phyloP scores from a whole-genome alignment of 64 coral and sea anemone species.

The Dendronephthya gigantea region DNA sequence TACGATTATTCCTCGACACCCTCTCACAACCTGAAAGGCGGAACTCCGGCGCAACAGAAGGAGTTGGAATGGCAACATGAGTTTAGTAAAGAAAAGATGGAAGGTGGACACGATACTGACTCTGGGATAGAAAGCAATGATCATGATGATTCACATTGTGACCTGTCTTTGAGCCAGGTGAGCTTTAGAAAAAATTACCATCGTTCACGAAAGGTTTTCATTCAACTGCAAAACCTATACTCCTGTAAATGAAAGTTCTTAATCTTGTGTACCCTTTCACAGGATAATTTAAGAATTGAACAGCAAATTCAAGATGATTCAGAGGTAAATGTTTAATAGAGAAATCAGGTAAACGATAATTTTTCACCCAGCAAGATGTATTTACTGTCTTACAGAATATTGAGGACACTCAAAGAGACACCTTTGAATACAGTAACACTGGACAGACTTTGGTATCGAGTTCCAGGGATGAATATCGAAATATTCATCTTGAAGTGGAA shows the following conservation, averaged over 20 bases:
- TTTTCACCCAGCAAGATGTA: not conserved
- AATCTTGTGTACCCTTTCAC: too few species aligned
- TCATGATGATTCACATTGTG: conserved; percentile 4
- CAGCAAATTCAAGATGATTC: too few species aligned
- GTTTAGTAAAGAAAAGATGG: not conserved
- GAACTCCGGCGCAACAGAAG: not conserved
- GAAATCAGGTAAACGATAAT: not conserved
- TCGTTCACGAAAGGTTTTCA: too few species aligned
- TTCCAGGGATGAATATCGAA: not conserved
- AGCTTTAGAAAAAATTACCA: not conserved
- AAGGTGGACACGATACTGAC: not conserved
- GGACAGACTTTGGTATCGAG: not conserved
- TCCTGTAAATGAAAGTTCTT: too few species aligned
- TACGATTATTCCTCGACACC: conserved; percentile 5
- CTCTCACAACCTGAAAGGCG: not conserved
- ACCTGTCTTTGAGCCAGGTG: not conserved
- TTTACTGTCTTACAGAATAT: not conserved
- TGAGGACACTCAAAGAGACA: not conserved
- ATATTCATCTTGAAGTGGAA: not conserved
- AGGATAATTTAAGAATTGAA: too few species aligned
- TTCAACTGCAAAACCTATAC: too few species aligned
- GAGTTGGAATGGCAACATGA: not conserved
- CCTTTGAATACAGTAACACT: not conserved
- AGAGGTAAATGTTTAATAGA: too few species aligned
- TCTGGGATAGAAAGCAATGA: conserved; percentile 19